These are phyloP conservation scores for Oxyruncus cristatus DNA, from an alignment of 2,113 vertebrate species.

Conservation along the genomic window DNA sequence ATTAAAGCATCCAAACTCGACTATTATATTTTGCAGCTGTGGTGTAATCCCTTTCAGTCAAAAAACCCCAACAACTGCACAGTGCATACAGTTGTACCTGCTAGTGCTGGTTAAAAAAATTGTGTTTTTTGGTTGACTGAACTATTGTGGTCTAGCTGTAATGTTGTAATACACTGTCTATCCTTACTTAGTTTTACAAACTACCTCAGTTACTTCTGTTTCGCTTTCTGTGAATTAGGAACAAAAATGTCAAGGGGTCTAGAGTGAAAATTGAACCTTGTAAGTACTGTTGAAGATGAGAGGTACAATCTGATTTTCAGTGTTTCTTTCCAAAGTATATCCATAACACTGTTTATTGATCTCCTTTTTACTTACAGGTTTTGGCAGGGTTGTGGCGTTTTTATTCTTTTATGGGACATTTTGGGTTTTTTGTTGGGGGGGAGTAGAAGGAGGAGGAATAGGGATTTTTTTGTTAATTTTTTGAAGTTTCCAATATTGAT, in stretches of 20 bases:
- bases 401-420: not conserved
- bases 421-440: too few species aligned
- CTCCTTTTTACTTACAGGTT: not conserved
- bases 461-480: not conserved
- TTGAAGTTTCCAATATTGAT: not conserved
- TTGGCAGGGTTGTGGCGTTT: not conserved
- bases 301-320: not conserved
- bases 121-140: not conserved
- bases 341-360: not conserved
- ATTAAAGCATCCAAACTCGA: not conserved
- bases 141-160: not conserved
- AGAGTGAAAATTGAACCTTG: not conserved
- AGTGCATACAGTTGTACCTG: not conserved
- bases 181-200: not conserved
- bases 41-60: not conserved
- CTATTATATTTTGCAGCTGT: not conserved
- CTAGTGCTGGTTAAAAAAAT: not conserved
- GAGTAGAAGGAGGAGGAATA: not conserved
- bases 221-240: not conserved
- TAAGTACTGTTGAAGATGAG: not conserved
- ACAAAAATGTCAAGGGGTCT: not conserved
- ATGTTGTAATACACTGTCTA: not conserved
- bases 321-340: not conserved
- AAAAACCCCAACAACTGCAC: rapidly evolving
- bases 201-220: not conserved